Base-by-base conservation (phyloP, 2,113 vertebrate genomes). In the Xerus inauris region DNA sequence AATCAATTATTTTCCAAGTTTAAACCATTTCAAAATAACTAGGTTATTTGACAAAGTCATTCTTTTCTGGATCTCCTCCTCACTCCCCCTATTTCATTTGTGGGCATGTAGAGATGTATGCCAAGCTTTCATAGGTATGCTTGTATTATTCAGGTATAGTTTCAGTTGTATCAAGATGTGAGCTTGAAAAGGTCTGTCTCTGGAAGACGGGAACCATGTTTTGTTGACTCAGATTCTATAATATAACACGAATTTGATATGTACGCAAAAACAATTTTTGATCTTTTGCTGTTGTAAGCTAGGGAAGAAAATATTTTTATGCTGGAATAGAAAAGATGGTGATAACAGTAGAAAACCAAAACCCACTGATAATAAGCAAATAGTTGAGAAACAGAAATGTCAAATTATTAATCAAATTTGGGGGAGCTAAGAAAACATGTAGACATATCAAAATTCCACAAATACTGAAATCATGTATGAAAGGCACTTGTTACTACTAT, bases 21-120 rank as follows among this genome's bases (percentile, higher is more conserved):
- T 87, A 62, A 81, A 89, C 59, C n/a, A 76, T 82, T 83, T 83
- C n/a, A 51, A 82, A 93, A 93, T 79, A 75, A 75, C 42, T 73
- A 69, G 30, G 35, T 93, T 71, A 80, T 79, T 54, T 69, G 30
- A 45, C 54, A 65, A 65, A 71, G 5, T 40, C 19, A 76, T 13
- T 76, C 35, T 65, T 85, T 59, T 77, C 22, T 65, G 57, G 51
- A 82, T 45, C 19, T 71, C n/a, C 72, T 89, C 19, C 72, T 89
- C 19, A 59, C 19, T 81, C 20, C 10, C 17, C 49, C 62, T 83
- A 32, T 65, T 59, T 69, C 1, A 16, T 24, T 40, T 81, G 8
- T 30, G 17, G 14, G 30, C 11, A 76, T 19, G 69, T 38, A 93
- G 30, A 26, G 20, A 62, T 54, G 9, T n/a, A 30, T 45, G n/a